These are phyloP conservation scores for Thysanoteuthis rhombus DNA, from an alignment of 2,888 invertebrate genomes.

Conservation along the genomic window DNA sequence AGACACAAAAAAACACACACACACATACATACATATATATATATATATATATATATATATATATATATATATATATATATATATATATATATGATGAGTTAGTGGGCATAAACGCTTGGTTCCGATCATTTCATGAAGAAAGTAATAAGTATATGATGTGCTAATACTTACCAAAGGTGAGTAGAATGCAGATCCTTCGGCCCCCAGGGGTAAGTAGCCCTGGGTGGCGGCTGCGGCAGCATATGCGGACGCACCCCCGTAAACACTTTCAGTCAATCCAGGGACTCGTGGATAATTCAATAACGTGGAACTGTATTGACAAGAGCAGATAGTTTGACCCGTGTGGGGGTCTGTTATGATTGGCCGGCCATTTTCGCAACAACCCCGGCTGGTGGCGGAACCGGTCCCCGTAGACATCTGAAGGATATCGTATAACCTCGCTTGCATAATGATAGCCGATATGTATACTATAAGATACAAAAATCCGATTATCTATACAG, in stretches of 20 bases:
- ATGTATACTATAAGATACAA: neutral
- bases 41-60: neutral
- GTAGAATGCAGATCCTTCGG: constrained; percentile 88
- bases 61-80: neutral
- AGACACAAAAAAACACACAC: neutral
- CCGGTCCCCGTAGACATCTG: constrained; percentile 51
- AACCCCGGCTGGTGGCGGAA: constrained; percentile 65
- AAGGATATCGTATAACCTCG: constrained; percentile 33
- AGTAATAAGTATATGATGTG: neutral
- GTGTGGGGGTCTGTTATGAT: constrained; percentile 65
- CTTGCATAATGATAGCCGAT: neutral
- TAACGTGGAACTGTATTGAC: constrained; percentile 78
- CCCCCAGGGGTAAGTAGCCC: constrained; percentile 65
- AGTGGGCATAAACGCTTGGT: neutral
- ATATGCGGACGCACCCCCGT: constrained; percentile 61
- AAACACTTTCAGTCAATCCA: constrained; percentile 69
- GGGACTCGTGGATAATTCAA: constrained; percentile 77
- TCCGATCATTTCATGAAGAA: neutral
- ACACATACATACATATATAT: neutral
- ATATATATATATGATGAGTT: neutral
- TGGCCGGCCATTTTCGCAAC: constrained; percentile 88
- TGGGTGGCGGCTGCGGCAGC: constrained; percentile 59
- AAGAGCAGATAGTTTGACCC: constrained; percentile 64
- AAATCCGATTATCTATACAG: neutral
- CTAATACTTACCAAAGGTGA: constrained; percentile 86